Percentiles rank a stretch among this genome's conserved stretches.
These are phyloP conservation scores for Calypte anna DNA, from an alignment of 2,113 vertebrate genomes.

Conservation along the genomic window DNA sequence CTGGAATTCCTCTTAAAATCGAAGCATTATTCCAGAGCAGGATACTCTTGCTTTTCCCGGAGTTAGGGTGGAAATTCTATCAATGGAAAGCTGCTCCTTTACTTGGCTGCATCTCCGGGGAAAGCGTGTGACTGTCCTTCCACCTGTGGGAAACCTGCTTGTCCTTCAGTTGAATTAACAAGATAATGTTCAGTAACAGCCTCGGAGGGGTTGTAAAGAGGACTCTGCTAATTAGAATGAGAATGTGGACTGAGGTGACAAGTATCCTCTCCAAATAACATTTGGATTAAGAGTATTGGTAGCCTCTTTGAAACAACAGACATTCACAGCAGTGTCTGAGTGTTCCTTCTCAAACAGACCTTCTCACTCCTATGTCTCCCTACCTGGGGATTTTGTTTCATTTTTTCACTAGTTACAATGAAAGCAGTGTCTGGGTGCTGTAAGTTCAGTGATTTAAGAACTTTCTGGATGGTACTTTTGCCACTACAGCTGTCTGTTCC, in stretches of 20 bases:
- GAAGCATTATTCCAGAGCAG: neutral
- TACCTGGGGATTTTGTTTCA: no score
- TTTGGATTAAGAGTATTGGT: neutral
- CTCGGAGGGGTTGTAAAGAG: neutral
- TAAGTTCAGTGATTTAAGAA: neutral
- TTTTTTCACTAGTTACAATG: neutral
- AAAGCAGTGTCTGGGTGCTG: neutral
- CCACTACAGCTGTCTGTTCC: neutral
- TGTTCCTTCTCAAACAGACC: neutral
- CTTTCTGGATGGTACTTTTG: neutral
- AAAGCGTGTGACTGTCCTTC: neutral
- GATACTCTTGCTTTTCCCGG: neutral
- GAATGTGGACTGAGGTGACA: neutral
- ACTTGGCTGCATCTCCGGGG: neutral
- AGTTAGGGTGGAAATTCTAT: accelerated
- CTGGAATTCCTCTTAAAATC: neutral
- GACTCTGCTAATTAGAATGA: neutral
- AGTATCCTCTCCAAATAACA: neutral
- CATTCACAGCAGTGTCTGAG: neutral
- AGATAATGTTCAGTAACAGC: neutral
- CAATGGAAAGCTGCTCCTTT: neutral
- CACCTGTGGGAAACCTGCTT: neutral
- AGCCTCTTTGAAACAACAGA: neutral
- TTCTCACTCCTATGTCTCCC: accelerated
- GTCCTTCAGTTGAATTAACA: accelerated